Evolutionary conservation across 2,888 invertebrate species (phyloP), one percentile per base, ranked within the genome.

Genomic region (Lacanobia oleracea): DNA sequence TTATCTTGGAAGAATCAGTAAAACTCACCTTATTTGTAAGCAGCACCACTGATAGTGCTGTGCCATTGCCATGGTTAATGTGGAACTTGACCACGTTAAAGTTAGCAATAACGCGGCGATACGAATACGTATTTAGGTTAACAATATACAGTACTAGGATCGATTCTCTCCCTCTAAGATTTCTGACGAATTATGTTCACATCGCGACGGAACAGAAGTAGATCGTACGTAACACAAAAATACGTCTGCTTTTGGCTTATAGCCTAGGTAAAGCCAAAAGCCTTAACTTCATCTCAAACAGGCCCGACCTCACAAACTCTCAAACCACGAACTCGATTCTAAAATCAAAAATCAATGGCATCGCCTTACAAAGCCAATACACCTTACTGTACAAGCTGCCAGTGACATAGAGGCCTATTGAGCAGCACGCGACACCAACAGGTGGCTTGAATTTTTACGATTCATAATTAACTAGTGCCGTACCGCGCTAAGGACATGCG

Each of bases 391-490:
- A 69, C 71, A 59, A 76, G 62, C 74, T 67, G 60, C 45, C 23
- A 75, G 59, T 70, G 72, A 27, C 74, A 71, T 61, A 53, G 67
- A 72, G 63, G 77, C 72, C 77, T 77, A 79, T 51, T 40, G 67
- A 77, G 50, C 43, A 61, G 67, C 86, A 87, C 84, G 88, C 85
- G 78, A 85, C 70, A 59, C 72, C 88, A 88, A 89, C 89, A 88
- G 87, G 88, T 89, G 82, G 82, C 63, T 61, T 53, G 81, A 77
- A 85, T 84, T 85, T 86, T 85, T 78, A 85, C 81, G 82, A 80
- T 86, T 78, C 83, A 84, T 86, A 83, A 86, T 84, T 86, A 86
- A 83, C 70, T 79, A 63, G 57, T 60, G 48, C 37, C 45, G 56
- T 64, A 53, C 18, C 64, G 69, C n/a, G 48, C 57, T 66, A 43